A percentile compares a stretch with the other conserved stretches of the same genome.
Conservation (phyloP, 2,888 invertebrate genomes). For the Nephrotoma guestfalica region DNA sequence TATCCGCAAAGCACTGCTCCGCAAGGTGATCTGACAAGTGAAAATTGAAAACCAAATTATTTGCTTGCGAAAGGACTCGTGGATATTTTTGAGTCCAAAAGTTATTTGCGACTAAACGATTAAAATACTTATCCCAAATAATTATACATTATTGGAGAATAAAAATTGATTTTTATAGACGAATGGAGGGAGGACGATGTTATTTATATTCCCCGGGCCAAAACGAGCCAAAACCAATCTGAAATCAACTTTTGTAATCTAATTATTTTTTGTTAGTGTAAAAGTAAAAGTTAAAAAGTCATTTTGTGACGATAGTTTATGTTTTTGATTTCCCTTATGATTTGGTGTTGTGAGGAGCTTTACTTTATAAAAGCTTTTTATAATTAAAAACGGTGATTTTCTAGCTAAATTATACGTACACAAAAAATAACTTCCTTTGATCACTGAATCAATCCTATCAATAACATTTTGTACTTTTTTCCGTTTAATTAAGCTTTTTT, state of each 20-base stretch:
- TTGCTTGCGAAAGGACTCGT: too few species aligned
- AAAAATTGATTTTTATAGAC: too few species aligned
- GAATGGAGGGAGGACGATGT: too few species aligned
- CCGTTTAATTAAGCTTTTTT: background rate
- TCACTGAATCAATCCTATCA: background rate
- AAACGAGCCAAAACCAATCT: too few species aligned
- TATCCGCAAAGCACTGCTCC: too few species aligned
- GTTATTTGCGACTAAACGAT: too few species aligned
- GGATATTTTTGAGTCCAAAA: too few species aligned
- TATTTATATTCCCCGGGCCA: too few species aligned
- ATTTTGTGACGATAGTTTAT: background rate
- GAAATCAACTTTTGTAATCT: background rate
- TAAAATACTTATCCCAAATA: too few species aligned
- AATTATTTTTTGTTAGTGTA: background rate
- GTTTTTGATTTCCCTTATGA: background rate
- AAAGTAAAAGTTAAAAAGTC: background rate
- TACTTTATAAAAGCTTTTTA: background rate
- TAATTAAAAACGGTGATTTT: background rate
- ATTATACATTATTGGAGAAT: too few species aligned
- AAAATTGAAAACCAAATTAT: too few species aligned
- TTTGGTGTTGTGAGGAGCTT: background rate
- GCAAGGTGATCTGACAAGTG: too few species aligned
- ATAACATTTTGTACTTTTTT: background rate
- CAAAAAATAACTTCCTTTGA: background rate
- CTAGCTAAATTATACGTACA: background rate